Evolutionary conservation across 2,888 invertebrate species (phyloP).

Genomic region (Glyphotaelius pellucidus): DNA sequence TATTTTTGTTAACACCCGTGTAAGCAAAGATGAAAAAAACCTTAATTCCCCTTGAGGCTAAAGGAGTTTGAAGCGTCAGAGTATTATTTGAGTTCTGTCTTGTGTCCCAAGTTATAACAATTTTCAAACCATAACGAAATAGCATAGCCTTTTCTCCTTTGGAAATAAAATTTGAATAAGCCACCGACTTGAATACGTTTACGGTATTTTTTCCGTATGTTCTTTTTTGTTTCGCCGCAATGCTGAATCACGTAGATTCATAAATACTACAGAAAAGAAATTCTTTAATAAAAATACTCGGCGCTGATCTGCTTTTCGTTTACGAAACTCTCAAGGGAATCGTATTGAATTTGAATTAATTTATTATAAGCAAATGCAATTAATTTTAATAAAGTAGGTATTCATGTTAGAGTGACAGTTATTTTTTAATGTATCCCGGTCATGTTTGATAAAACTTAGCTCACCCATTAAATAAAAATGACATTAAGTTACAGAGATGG

Average conservation of each 20-base stretch:
- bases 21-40: constrained; percentile 43
- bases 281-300: neutral
- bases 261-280: neutral
- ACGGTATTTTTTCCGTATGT: constrained; percentile 12
- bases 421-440: no score
- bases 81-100: constrained; percentile 33
- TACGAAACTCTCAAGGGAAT: neutral
- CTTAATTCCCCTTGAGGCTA: constrained; percentile 55
- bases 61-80: constrained; percentile 35
- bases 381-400: no score
- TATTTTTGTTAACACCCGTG: constrained; percentile 28
- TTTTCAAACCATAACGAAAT: constrained; percentile 16
- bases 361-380: neutral
- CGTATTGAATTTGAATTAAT: neutral
- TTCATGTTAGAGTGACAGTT: no score
- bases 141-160: neutral
- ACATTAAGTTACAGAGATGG: no score
- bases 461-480: no score
- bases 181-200: constrained; percentile 5
- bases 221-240: neutral
- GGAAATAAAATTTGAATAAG: constrained; percentile 30
- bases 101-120: constrained; percentile 21
- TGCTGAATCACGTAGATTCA: constrained; percentile 7
- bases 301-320: neutral
- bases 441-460: no score